phyloP scores from a whole-genome alignment of 2,113 vertebrate genomes.

The Catagonus wagneri region DNA sequence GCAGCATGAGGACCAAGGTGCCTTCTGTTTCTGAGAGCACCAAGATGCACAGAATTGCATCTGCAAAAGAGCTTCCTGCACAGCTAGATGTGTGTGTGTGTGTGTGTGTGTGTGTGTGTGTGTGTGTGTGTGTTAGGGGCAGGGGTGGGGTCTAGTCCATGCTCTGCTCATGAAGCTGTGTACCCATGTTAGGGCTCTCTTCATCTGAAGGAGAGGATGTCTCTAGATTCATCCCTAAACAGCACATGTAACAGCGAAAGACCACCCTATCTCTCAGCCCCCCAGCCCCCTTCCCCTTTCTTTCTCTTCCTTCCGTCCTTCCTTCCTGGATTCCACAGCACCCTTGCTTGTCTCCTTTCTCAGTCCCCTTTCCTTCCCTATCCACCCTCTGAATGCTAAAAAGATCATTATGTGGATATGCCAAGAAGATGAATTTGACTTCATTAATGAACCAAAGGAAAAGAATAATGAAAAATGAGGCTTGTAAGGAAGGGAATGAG shows the following conservation, averaged over 20 bases:
- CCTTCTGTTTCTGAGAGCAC: not conserved
- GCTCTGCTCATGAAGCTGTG: not conserved
- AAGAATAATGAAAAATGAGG: conserved; percentile 43
- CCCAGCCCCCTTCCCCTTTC: rapidly evolving
- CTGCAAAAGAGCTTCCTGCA: not conserved
- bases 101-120: not conserved
- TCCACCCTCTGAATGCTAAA: not conserved
- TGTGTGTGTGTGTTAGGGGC: not conserved
- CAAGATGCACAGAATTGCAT: not conserved
- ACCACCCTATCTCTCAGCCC: rapidly evolving
- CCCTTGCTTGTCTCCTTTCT: not conserved
- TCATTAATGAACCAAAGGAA: conserved; percentile 32
- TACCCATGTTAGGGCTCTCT: not conserved
- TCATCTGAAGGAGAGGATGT: not conserved
- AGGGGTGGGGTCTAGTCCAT: rapidly evolving
- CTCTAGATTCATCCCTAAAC: not conserved
- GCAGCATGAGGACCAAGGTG: not conserved
- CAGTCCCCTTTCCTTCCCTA: not conserved
- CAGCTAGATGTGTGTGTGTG: rapidly evolving
- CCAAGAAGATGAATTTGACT: conserved; percentile 7
- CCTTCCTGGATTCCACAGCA: too few species aligned
- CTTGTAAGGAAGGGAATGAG: not conserved
- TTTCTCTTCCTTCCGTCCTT: too few species aligned
- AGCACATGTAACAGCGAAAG: rapidly evolving
- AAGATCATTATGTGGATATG: not conserved